phyloP scores from a whole-genome alignment of 2,888 invertebrate species.

The Odontocolon sp. region DNA sequence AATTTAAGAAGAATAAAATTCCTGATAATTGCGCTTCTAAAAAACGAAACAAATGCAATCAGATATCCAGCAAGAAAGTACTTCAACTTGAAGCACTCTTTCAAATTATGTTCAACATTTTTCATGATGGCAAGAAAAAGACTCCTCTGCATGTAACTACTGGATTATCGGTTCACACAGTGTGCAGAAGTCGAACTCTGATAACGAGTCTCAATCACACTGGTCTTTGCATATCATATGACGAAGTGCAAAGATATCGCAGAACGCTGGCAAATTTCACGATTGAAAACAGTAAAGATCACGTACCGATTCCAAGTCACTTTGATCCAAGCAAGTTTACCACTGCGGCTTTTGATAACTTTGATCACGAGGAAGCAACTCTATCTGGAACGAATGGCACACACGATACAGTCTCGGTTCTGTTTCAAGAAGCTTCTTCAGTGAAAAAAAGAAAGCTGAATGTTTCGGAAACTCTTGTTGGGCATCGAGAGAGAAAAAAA shows the following conservation, averaged over 20 bases:
- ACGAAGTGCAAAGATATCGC: constrained; percentile 42
- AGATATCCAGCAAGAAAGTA: no score
- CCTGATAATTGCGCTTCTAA: no score
- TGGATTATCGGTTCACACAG: constrained; percentile 41
- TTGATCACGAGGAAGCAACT: constrained; percentile 45
- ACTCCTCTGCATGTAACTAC: constrained; percentile 58
- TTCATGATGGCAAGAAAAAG: constrained; percentile 44
- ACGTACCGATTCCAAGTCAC: constrained; percentile 36
- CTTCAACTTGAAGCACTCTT: no score
- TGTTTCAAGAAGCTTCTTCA: constrained; percentile 44
- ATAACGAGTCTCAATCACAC: constrained; percentile 41
- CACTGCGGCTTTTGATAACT: constrained; percentile 53
- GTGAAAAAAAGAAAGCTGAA: no score
- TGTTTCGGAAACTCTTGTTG: neutral
- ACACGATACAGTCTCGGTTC: constrained; percentile 42
- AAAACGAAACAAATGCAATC: no score
- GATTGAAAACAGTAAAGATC: neutral
- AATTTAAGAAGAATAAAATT: no score
- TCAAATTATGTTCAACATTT: constrained; percentile 52
- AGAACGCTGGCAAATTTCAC: constrained; percentile 41
- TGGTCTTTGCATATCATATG: constrained; percentile 50
- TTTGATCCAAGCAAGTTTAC: constrained; percentile 22
- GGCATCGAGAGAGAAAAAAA: neutral
- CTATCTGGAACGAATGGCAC: constrained; percentile 35
- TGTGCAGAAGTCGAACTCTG: constrained; percentile 41